Evolutionary conservation across 2,888 invertebrate genomes (phyloP).

Genomic region (Amiota minor): DNA sequence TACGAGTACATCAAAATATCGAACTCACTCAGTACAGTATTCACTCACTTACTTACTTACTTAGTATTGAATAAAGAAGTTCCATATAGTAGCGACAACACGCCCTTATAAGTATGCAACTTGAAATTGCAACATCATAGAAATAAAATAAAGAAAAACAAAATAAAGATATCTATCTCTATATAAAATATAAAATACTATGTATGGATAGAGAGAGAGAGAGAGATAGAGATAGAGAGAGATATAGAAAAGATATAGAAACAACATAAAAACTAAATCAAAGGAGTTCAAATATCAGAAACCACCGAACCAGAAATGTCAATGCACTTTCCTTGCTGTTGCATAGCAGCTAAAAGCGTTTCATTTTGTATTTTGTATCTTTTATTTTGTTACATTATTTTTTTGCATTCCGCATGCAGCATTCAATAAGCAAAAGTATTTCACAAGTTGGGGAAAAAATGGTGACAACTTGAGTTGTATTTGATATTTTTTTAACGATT

Average conservation of each 20-base stretch:
- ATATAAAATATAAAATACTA: no score
- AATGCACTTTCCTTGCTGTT: constrained; percentile 1
- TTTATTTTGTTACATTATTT: no score
- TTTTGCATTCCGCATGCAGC: no score
- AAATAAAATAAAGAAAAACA: neutral
- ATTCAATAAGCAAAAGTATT: no score
- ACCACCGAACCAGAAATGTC: constrained; percentile 28
- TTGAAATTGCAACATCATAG: constrained; percentile 16
- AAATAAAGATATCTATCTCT: neutral
- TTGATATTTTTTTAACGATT: no score
- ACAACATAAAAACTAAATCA: constrained; percentile 27
- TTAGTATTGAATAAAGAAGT: constrained; percentile 3
- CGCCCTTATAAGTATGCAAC: constrained; percentile 22
- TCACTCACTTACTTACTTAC: neutral
- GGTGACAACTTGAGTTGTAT: no score
- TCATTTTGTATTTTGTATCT: no score
- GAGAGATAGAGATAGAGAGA: constrained; percentile 5
- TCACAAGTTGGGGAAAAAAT: no score
- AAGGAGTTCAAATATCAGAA: constrained; percentile 29
- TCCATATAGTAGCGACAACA: neutral
- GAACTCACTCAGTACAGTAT: neutral
- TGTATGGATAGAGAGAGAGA: neutral
- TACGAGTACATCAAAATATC: neutral
- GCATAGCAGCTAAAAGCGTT: no score
- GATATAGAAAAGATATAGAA: neutral